Evolutionary conservation across 2,113 vertebrate genomes (phyloP).

Genomic region (Sapajus apella): DNA sequence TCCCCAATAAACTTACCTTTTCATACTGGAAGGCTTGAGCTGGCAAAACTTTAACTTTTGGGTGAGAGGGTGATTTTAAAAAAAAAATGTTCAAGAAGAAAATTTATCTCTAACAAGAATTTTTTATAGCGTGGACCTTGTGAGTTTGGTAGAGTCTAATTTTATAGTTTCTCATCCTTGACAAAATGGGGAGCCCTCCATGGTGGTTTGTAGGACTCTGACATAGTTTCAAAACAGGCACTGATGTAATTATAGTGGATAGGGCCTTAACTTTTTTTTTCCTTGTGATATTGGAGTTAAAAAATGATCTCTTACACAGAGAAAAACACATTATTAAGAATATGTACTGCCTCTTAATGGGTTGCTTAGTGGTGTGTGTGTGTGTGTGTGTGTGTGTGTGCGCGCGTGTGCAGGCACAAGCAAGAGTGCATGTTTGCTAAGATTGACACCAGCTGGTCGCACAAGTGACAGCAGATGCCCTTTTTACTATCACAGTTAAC

Average conservation of each 20-base stretch:
- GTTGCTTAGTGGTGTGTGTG: neutral
- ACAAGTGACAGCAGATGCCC: constrained; percentile 19
- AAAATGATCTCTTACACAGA: neutral
- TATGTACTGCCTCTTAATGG: neutral
- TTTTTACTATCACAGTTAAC: constrained; percentile 36
- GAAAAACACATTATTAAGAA: constrained; percentile 9
- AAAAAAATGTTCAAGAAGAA: neutral
- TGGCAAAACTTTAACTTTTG: constrained; percentile 6
- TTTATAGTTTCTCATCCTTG: neutral
- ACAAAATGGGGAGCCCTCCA: neutral
- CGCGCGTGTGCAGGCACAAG: fast-evolving
- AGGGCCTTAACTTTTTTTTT: neutral
- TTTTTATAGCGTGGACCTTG: neutral
- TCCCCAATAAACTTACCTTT: neutral
- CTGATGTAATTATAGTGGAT: constrained; percentile 20
- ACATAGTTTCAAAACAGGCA: constrained; percentile 2
- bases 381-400: no score
- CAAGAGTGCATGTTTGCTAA: neutral
- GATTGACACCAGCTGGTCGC: constrained; percentile 43
- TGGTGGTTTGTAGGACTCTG: neutral
- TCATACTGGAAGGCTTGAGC: neutral
- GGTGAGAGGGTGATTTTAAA: neutral
- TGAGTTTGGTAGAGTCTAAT: constrained; percentile 20
- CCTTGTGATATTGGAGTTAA: neutral
- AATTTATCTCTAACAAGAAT: neutral